Evolutionary conservation across 1,140 invertebrate species (phyloP).

Genomic region (Heliconius congener): DNA sequence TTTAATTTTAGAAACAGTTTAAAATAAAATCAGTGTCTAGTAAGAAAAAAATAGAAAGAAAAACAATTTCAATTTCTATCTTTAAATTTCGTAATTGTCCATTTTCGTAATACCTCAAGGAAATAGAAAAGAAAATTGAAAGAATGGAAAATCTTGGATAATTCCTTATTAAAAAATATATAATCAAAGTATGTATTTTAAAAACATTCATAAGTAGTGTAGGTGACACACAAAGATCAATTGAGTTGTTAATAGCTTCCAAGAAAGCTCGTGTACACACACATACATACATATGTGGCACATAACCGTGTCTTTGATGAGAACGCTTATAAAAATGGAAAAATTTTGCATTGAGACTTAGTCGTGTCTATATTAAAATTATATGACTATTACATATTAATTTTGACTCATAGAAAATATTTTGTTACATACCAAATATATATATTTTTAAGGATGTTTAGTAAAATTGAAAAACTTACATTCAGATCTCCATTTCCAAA

Average conservation of each 20-base stretch:
- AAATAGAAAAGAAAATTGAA: too few species aligned
- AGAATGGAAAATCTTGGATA: too few species aligned
- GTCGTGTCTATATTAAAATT: neutral
- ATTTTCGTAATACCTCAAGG: too few species aligned
- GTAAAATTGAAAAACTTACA: too few species aligned
- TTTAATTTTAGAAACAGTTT: neutral
- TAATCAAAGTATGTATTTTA: neutral
- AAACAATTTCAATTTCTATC: too few species aligned
- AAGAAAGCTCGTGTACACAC: conserved; percentile 10
- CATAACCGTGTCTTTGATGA: neutral
- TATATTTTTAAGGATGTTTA: too few species aligned
- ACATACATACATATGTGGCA: neutral
- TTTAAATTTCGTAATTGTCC: too few species aligned
- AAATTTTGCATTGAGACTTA: neutral
- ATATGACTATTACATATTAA: neutral
- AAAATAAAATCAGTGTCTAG: neutral
- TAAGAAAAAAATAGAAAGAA: too few species aligned
- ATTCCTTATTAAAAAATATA: too few species aligned
- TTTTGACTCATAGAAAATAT: too few species aligned
- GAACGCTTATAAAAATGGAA: neutral
- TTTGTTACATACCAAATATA: too few species aligned
- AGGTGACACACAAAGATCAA: conserved; percentile 35
- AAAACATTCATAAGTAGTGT: conserved; percentile 9
- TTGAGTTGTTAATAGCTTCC: conserved; percentile 26
- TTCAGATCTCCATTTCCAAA: too few species aligned